phyloP scores from a whole-genome alignment of 2,113 vertebrate genomes.

The Suricata suricatta region DNA sequence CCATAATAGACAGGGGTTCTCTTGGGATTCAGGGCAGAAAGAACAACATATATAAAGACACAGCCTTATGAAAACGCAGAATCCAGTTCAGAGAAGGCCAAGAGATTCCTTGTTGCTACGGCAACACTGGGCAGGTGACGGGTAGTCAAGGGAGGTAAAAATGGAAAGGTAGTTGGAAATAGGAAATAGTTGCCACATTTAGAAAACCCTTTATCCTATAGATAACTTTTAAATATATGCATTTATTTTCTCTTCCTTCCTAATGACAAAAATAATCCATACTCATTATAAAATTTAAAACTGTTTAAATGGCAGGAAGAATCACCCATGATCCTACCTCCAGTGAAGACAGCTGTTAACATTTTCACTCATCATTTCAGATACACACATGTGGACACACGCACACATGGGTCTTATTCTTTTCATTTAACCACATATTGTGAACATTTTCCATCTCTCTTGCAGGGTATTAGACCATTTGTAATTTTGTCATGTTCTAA shows the following conservation, averaged over 20 bases:
- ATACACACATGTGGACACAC: not conserved
- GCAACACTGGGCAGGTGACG: not conserved
- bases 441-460: not conserved
- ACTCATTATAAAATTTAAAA: not conserved
- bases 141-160: not conserved
- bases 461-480: not conserved
- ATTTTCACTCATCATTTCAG: constrained; percentile 31
- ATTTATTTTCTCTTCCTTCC: constrained; percentile 21
- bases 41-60: not conserved
- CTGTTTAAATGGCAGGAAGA: not conserved
- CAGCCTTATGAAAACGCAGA: not conserved
- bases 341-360: not conserved
- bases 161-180: not conserved
- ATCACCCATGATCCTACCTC: not conserved
- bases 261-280: not conserved
- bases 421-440: not conserved
- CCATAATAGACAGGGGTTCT: not conserved
- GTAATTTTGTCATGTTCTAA: not conserved
- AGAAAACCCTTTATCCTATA: not conserved
- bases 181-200: not conserved
- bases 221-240: not conserved
- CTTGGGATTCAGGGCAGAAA: not conserved
- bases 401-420: not conserved
- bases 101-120: not conserved
- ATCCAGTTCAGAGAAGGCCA: not conserved